Base-by-base conservation (phyloP, 2,113 vertebrate genomes). In the Dipodomys ordii region DNA sequence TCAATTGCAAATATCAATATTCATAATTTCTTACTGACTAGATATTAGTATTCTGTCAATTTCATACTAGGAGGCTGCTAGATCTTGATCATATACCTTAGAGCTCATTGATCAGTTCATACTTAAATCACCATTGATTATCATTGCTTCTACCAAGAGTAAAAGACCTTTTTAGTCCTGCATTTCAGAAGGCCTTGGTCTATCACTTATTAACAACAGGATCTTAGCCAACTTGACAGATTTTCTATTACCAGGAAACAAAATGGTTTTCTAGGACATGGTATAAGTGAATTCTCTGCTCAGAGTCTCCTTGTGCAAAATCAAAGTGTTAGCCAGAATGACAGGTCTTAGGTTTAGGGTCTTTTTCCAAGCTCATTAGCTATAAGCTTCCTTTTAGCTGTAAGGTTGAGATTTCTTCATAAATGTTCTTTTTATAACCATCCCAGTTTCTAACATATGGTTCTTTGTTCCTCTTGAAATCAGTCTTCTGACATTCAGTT, bases 351-450 rank as follows among this genome's bases (percentile, higher is more conserved):
- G 22, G 5, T 46, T 65, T 88, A 12, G 62, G 7, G 28, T 73
- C 74, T 32, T 93, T 49, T 86, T 85, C 20, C 1, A 4, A 83
- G 35, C 15, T 77, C 44, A 53, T 7, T 30, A 16, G 19, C 46
- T 88, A 4, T 57, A 89, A 64, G 35, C 22, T 30, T 85, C 2
- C 6, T 83, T 62, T 83, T 30, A 87, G 20, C 19, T 73, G 1
- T 87, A 57, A 69, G 18, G 60, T 12, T 30, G 44, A 87, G 13
- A 16, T 90, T 86, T 78, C 57, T 62, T 39, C 7, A 13, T 68
- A 69, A 80, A 85, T 3, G 84, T 62, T 46, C 7, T 11, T 78
- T 89, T 87, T 57, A 83, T 83, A 83, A 87, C 72, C 69, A 64
- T 3, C 23, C 32, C 65, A 65, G 6, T 84, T 78, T 77, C 53